Percentiles rank a stretch among this genome's conserved stretches.
Conservation (phyloP, 2,797 vertebrate species). For the Erithacus rubecula region DNA sequence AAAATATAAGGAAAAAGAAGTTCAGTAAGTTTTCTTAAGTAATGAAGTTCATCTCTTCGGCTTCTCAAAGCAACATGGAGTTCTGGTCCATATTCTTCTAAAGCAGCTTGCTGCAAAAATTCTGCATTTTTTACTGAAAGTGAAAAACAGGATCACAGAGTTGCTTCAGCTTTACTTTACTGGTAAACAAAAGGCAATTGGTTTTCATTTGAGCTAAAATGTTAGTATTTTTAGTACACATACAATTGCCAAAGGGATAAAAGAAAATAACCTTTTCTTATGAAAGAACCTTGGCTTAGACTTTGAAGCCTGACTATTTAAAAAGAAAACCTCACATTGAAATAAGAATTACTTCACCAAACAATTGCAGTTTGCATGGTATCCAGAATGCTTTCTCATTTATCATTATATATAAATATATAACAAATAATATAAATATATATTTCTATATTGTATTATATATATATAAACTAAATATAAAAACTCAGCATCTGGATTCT, state of each 20-base stretch:
- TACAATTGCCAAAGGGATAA: neutral
- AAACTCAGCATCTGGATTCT: neutral
- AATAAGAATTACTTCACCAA: neutral
- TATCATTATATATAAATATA: neutral
- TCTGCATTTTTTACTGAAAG: conserved; percentile 85
- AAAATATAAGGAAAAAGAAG: conserved; percentile 90
- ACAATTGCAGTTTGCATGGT: neutral
- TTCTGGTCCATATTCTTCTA: conserved; percentile 88
- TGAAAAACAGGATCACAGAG: neutral
- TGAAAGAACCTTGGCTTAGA: neutral
- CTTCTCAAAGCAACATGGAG: conserved; percentile 89
- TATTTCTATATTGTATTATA: neutral
- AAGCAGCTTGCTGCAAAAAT: conserved; percentile 86
- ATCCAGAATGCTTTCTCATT: neutral
- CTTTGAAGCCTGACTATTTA: neutral
- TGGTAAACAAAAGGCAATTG: neutral
- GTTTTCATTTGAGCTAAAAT: neutral
- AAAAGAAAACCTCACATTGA: neutral
- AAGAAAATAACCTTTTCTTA: no score
- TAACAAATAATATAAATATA: neutral
- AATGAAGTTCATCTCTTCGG: conserved; percentile 88
- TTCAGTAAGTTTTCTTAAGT: conserved; percentile 90
- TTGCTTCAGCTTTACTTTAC: neutral
- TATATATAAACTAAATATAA: neutral
- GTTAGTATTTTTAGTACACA: neutral